Evolutionary conservation across 2,797 vertebrate genomes (phyloP).

Genomic region (Coccyzus lansbergi): DNA sequence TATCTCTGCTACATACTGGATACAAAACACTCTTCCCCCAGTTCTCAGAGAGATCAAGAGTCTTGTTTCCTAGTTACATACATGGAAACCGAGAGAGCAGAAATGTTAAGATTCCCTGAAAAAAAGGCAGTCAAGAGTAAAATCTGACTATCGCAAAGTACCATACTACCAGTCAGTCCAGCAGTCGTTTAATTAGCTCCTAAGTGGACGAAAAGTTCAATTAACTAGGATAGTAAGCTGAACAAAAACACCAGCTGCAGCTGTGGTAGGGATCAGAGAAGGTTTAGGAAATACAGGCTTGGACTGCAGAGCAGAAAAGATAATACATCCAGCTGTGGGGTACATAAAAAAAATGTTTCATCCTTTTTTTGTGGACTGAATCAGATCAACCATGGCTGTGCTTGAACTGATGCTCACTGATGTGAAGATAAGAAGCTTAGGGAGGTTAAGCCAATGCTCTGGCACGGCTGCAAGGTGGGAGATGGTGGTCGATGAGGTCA

Average conservation of each 20-base stretch:
- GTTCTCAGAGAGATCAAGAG: not conserved
- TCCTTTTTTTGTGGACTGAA: not conserved
- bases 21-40: not conserved
- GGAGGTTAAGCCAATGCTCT: not conserved
- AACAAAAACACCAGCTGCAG: not conserved
- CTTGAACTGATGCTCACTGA: not conserved
- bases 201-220: not conserved
- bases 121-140: not conserved
- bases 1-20: not conserved
- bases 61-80: not conserved
- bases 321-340: rapidly evolving
- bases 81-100: not conserved
- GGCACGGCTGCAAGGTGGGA: not conserved
- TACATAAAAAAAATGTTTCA: not conserved
- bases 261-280: not conserved
- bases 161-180: not conserved
- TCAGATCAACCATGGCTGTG: not conserved
- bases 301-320: not conserved
- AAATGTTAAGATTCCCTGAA: not conserved
- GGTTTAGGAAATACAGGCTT: not conserved
- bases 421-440: not conserved
- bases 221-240: not conserved
- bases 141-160: not conserved
- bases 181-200: not conserved
- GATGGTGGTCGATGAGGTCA: not conserved